phyloP scores from a whole-genome alignment of 2,888 invertebrate species.

The Oligia strigilis region DNA sequence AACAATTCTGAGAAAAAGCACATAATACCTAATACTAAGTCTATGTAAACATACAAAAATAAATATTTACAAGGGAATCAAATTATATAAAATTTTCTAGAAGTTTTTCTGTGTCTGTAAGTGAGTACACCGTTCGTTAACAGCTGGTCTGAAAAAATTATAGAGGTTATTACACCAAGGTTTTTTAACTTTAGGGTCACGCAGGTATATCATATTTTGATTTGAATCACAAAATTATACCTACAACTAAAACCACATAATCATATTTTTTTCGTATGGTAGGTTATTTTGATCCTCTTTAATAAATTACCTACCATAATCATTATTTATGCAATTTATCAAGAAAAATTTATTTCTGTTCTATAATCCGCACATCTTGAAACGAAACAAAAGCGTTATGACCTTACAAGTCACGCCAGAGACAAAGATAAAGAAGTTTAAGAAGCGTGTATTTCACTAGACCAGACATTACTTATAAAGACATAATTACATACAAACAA shows the following conservation, averaged over 20 bases:
- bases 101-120: too few species aligned
- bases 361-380: slow-evolving; percentile 30
- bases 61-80: too few species aligned
- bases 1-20: too few species aligned
- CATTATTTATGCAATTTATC: slow-evolving; percentile 4
- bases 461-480: slow-evolving; percentile 32
- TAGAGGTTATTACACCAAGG: background rate
- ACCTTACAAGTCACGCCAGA: slow-evolving; percentile 26
- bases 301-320: background rate
- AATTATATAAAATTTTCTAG: too few species aligned
- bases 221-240: background rate
- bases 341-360: slow-evolving; percentile 12
- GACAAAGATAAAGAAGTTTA: slow-evolving; percentile 26
- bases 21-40: too few species aligned
- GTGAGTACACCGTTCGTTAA: background rate
- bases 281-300: too few species aligned
- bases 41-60: too few species aligned
- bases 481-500: slow-evolving; percentile 39
- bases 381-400: slow-evolving; percentile 21
- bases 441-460: slow-evolving; percentile 25
- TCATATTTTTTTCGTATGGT: background rate
- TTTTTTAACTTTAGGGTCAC: background rate
- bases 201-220: background rate
- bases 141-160: background rate
- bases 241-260: background rate